Percentiles rank a stretch among this genome's conserved stretches.
These are phyloP conservation scores for Clarias magur DNA, from an alignment of 2,113 vertebrate genomes.

Conservation along the genomic window DNA sequence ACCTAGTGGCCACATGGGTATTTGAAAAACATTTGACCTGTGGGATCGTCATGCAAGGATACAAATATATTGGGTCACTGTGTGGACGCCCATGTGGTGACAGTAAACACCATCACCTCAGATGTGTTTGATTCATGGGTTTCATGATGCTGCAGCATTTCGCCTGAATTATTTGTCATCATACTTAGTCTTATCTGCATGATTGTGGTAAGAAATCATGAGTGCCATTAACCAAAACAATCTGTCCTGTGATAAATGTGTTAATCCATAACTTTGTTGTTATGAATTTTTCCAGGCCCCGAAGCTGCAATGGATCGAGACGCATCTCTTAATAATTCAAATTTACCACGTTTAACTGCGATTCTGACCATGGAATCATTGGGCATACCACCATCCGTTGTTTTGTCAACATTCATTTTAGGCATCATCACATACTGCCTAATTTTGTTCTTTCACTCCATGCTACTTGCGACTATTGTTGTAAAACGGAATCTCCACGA, in stretches of 20 bases:
- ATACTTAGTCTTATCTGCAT: not conserved
- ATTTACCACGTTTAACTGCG: not conserved
- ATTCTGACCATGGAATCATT: slow-evolving; percentile 13
- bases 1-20: not conserved
- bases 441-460: not conserved
- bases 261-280: not conserved
- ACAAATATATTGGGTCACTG: not conserved
- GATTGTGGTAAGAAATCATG: slow-evolving; percentile 21
- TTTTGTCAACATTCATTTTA: not conserved
- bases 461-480: not conserved
- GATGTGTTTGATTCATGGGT: not conserved
- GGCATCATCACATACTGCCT: not conserved
- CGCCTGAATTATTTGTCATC: not conserved
- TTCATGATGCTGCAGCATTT: not conserved
- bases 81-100: not conserved
- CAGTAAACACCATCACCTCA: not conserved
- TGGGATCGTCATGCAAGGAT: not conserved
- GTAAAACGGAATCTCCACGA: not conserved
- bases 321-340: not conserved
- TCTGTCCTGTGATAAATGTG: not conserved
- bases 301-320: not conserved
- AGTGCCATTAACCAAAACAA: not conserved
- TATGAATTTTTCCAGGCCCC: not conserved
- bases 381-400: not conserved
- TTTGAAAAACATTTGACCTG: not conserved